Base-by-base conservation (phyloP, 2,113 vertebrate species). In the Oryzias melastigma region DNA sequence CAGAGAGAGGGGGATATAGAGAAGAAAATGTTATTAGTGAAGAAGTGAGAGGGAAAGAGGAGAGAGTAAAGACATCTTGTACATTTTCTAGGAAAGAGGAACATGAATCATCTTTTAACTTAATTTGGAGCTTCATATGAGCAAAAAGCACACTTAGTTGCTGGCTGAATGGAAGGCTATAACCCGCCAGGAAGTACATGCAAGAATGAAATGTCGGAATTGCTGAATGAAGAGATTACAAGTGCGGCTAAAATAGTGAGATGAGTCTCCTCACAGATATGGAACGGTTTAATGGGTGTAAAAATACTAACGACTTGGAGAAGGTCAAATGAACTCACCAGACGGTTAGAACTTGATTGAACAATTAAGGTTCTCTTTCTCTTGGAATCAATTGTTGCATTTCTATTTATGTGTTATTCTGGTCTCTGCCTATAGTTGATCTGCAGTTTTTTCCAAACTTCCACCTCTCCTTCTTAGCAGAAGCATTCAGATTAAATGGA, bases 61-160 rank as follows among this genome's bases (percentile, higher is more conserved):
- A 55, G 62, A 72, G 84, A 68, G 81, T 77, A 70, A 75, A 75
- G 67, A 65, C 80, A 85, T 77, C 66, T 72, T 46, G 65, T 83
- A 85, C 80, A 81, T 87, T 89, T 82, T 84, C 79, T 51, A 57
- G 66, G 85, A 87, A 76, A 69, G 45, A 71, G 61, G 46, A 80
- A 67, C 89, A 91, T 92, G 84, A 88, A 88, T 92, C 89, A 88
- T 88, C 72, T 75, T 86, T 46, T 90, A 92, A 91, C 85, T 84
- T 89, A 64, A 88, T 91, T 91, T 86, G 77, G 69, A 75, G 69
- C 59, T 80, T 87, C 73, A 65, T 76, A 77, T 70, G 69, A 85
- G 86, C 73, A 83, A 78, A 85, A 83, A 79, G 75, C 72, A 73
- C 83, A 71, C 75, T 80, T 70, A 78, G 65, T 55, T 49, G 51